Conservation (phyloP, 1,140 invertebrate genomes). For the Sitodiplosis mosellana region DNA sequence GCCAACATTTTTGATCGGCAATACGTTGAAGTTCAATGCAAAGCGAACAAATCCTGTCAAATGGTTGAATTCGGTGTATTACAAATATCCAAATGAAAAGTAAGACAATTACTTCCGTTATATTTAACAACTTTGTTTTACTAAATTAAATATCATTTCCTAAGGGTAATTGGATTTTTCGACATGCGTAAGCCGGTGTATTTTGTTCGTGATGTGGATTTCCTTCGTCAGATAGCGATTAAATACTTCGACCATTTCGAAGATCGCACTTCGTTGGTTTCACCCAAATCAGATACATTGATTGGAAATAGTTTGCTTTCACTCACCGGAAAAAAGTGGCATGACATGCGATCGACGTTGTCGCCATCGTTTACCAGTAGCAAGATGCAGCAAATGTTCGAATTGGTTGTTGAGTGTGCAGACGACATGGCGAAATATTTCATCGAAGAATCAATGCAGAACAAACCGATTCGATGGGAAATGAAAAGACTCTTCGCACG, state of each 20-base stretch:
- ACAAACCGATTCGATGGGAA: background rate
- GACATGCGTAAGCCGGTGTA: conserved; percentile 2
- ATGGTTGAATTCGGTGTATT: too few species aligned
- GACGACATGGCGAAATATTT: conserved; percentile 5
- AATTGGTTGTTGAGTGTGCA: conserved; percentile 11
- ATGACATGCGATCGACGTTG: conserved; percentile 24
- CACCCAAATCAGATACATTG: conserved; percentile 15
- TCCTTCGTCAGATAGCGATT: conserved; percentile 26
- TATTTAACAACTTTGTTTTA: background rate
- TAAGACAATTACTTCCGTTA: conserved; percentile 4
- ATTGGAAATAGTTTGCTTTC: conserved; percentile 24
- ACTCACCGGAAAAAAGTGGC: conserved; percentile 24
- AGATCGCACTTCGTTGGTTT: conserved; percentile 19
- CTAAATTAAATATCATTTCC: background rate
- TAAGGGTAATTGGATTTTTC: conserved; percentile 5
- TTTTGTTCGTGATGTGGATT: conserved; percentile 17
- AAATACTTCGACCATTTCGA: conserved; percentile 22
- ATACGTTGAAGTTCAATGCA: conserved; percentile 8
- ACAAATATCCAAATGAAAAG: background rate
- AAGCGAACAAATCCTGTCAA: background rate
- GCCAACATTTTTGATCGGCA: conserved; percentile 15
- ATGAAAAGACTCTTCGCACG: conserved; percentile 8
- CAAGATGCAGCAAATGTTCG: conserved; percentile 21
- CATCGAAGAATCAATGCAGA: background rate
- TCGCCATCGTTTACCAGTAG: conserved; percentile 16